Evolutionary conservation across 2,113 vertebrate species (phyloP).

Genomic region (Lepidiolamprologus cunningtoni): DNA sequence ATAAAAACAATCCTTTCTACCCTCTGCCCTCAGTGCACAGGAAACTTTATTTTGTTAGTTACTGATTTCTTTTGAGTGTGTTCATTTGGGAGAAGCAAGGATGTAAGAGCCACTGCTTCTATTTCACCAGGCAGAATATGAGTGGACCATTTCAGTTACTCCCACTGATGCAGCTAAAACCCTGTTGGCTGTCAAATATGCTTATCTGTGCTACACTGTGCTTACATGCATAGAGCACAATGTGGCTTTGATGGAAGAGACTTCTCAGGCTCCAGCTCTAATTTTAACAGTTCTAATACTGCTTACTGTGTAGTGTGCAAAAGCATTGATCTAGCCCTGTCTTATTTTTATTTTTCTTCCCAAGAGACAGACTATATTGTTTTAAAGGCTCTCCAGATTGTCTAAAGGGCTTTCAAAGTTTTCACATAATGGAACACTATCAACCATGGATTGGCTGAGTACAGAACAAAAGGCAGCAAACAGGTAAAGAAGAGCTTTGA

Average conservation of each 20-base stretch:
- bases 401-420: neutral
- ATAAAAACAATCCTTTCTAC: neutral
- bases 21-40: neutral
- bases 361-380: neutral
- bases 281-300: neutral
- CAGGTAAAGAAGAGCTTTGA: neutral
- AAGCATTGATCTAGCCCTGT: neutral
- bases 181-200: neutral
- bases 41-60: neutral
- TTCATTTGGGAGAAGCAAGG: neutral
- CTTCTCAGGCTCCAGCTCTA: neutral
- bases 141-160: neutral
- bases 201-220: neutral
- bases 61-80: neutral
- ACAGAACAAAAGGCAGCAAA: neutral
- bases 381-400: neutral
- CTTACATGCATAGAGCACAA: neutral
- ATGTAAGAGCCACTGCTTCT: neutral
- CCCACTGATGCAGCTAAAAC: neutral
- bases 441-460: neutral
- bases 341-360: neutral
- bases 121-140: neutral
- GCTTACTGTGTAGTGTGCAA: neutral
- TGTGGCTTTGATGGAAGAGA: neutral
- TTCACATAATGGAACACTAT: neutral